Evolutionary conservation across 2,113 vertebrate species (phyloP).

Genomic region (Phylloscopus whistleri): DNA sequence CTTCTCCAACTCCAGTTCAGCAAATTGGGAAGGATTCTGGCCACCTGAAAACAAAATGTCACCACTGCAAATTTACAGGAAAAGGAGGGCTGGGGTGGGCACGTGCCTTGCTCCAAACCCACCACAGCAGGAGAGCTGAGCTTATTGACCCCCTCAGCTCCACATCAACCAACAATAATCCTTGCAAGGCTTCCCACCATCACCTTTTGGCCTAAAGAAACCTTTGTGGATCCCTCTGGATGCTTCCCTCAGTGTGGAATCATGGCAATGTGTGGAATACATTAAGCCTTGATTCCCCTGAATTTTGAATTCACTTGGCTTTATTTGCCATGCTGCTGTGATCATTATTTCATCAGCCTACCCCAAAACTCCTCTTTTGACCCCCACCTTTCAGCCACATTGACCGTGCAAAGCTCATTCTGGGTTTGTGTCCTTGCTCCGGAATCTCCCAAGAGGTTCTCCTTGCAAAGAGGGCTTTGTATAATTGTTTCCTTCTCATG

Average conservation of each 20-base stretch:
- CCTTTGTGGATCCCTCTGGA: background rate
- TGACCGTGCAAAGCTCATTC: background rate
- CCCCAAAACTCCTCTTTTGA: background rate
- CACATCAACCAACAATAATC: background rate
- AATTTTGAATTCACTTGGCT: background rate
- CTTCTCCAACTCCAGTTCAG: background rate
- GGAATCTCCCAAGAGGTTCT: background rate
- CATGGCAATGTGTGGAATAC: rapidly evolving
- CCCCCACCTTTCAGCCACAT: background rate
- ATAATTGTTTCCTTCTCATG: background rate
- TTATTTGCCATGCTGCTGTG: background rate
- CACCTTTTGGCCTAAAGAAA: background rate
- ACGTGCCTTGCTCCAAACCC: background rate
- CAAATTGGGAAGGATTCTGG: background rate
- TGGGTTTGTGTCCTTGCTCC: background rate
- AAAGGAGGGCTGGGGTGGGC: background rate
- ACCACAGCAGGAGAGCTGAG: background rate
- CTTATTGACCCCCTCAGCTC: background rate
- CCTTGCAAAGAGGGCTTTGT: background rate
- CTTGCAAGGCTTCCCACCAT: background rate
- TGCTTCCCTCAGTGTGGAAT: background rate
- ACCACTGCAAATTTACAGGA: background rate
- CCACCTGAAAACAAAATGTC: background rate
- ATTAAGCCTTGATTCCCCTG: background rate
- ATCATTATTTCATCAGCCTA: background rate